Evolutionary conservation across 2,113 vertebrate genomes (phyloP).

Genomic region (Tragelaphus buxtoni): DNA sequence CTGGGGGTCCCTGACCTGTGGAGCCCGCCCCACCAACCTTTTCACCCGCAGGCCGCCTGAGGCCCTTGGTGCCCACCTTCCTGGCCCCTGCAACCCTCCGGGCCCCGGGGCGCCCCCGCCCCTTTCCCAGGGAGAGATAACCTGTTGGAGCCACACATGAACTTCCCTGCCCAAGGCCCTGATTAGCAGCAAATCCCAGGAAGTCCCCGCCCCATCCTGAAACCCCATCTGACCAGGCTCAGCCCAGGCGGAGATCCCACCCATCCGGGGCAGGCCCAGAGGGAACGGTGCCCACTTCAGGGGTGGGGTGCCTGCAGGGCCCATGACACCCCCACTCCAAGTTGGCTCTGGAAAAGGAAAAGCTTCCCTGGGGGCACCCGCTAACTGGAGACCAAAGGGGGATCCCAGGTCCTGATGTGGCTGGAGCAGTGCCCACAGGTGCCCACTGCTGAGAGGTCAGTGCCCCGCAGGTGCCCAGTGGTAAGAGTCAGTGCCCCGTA

Average conservation of each 20-base stretch:
- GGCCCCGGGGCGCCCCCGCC: too few relatives aligned
- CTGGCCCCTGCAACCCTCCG: too few relatives aligned
- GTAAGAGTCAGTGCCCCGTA: accelerated
- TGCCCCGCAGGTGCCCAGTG: accelerated
- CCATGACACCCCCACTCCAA: accelerated
- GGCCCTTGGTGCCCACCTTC: neutral
- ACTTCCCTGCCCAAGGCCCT: neutral
- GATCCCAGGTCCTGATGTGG: neutral
- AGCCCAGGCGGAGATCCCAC: neutral
- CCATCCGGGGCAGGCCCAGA: neutral
- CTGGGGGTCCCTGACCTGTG: accelerated
- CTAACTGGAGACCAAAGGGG: neutral
- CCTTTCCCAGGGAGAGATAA: neutral
- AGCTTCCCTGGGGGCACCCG: neutral
- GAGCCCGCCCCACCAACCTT: neutral
- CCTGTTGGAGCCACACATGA: neutral
- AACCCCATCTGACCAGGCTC: neutral
- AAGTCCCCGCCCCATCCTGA: conserved; percentile 58
- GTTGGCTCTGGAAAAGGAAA: neutral
- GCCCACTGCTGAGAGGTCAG: neutral
- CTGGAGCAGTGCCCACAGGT: accelerated
- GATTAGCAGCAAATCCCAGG: conserved; percentile 54
- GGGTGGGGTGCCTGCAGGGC: neutral
- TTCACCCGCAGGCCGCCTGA: accelerated
- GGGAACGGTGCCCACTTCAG: accelerated